Percentiles rank a stretch among this genome's conserved stretches.
phyloP scores from a whole-genome alignment of 2,113 vertebrate genomes.

The Prochilodus magdalenae region DNA sequence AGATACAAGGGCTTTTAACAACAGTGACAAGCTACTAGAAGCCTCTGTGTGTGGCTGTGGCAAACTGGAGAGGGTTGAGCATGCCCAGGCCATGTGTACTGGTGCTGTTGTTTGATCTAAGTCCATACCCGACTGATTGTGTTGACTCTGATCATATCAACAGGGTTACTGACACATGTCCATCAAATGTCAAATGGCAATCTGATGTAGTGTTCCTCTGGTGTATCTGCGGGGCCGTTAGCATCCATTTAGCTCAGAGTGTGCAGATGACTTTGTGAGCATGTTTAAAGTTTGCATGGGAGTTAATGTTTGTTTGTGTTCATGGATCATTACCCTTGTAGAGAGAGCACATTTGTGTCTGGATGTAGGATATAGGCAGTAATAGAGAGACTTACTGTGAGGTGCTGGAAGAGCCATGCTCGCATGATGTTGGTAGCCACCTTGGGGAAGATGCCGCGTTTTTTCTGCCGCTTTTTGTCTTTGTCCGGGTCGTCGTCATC shows the following conservation, averaged over 20 bases:
- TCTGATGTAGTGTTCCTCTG: conserved; percentile 14
- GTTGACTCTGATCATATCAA: conserved; percentile 68
- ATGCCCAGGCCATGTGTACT: conserved; percentile 11
- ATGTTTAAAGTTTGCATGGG: neutral
- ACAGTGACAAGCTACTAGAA: neutral
- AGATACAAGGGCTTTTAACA: no score
- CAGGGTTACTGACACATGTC: conserved; percentile 67
- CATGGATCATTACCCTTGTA: neutral
- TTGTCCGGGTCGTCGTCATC: conserved; percentile 99
- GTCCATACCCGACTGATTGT: conserved; percentile 66
- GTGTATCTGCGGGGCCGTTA: conserved; percentile 7
- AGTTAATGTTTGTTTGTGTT: neutral
- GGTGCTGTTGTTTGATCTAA: conserved; percentile 13
- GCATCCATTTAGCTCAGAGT: neutral
- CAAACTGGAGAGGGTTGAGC: neutral
- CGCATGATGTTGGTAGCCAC: conserved; percentile 99
- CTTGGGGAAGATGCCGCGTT: conserved; percentile 99
- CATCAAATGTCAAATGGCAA: conserved; percentile 28
- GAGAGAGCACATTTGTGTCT: neutral
- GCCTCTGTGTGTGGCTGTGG: conserved; percentile 31
- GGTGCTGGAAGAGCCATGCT: conserved; percentile 99
- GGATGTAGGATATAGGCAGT: neutral
- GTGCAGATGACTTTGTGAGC: neutral
- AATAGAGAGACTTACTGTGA: conserved; percentile 87
- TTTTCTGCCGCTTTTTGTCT: conserved; percentile 99